Evolutionary conservation across 53 echinoderm and acorn worm species (phyloP), one percentile per base, ranked within the genome.

Genomic region (Echinometra lucunter): DNA sequence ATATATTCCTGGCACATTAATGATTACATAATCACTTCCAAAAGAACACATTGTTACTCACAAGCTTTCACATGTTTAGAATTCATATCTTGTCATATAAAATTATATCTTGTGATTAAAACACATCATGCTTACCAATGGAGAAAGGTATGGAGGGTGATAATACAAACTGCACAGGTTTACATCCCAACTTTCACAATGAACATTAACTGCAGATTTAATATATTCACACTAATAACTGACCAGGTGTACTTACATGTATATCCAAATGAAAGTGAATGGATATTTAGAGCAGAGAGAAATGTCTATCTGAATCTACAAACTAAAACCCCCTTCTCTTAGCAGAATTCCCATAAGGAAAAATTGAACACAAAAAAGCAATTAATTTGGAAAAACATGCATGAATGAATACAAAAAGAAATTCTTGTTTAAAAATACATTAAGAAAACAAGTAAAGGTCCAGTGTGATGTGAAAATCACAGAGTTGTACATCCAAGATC

Each of bases 11-110:
- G 85, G 49, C 30, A 49, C 85, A 85, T 49, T 49, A 45, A 85
- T 47, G 85, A 49, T 85, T 49, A 85, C 49, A 85, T 47, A 47
- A 85, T 47, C 85, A 85, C 85, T 47, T 85, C 85, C 85, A 49
- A 45, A 45, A 13, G 28, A 85, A 47, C 45, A 47, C 30, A 28
- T 85, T 85, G 44, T 85, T 85, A 85, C 49, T 85, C 85, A 85
- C 85, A 85, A 81, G 85, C 47, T 85, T 81, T 28, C 49, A 85
- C 49, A 19, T 85, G 85, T 28, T 28, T 85, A 85, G 47, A 85
- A 25, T 49, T 85, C 85, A 49, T 28, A 3, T 74, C 74, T 37
- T 74, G 63, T 21, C 63, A 63, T 78, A 42, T 85, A 85, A 1
- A 85, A 85, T 85, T 30, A 85, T 47, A 85, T 27, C 38, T 78